These are phyloP conservation scores for Probaryconus sp. DNA, from an alignment of 1,140 invertebrate species.

Conservation along the genomic window DNA sequence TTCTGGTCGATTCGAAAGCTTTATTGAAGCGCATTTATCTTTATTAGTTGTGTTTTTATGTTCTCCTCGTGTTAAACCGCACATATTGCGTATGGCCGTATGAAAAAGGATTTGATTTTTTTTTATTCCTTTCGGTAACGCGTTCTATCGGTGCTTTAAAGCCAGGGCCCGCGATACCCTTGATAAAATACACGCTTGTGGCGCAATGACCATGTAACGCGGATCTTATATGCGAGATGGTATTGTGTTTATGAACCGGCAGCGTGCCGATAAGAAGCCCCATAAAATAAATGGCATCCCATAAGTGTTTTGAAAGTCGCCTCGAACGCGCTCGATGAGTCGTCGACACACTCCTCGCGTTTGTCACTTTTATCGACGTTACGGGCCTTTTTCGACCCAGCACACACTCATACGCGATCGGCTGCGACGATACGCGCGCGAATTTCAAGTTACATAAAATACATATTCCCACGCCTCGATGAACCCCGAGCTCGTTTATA, in stretches of 20 bases:
- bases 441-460: constrained; percentile 54
- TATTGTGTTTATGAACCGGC: constrained; percentile 75
- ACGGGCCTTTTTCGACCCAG: constrained; percentile 18
- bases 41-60: constrained; percentile 30
- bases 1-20: too few relatives aligned
- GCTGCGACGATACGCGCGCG: constrained; percentile 39
- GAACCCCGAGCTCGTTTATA: constrained; percentile 21
- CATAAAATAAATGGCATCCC: constrained; percentile 74
- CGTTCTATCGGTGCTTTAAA: constrained; percentile 40
- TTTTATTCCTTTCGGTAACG: constrained; percentile 21
- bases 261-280: constrained; percentile 73
- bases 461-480: constrained; percentile 40
- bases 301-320: constrained; percentile 70
- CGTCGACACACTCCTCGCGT: constrained; percentile 64
- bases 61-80: constrained; percentile 19
- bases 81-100: constrained; percentile 20
- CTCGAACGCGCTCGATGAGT: constrained; percentile 57
- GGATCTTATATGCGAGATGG: constrained; percentile 54
- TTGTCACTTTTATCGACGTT: constrained; percentile 71
- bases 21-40: constrained; percentile 7
- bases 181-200: constrained; percentile 53
- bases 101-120: constrained; percentile 7
- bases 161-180: constrained; percentile 49
- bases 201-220: constrained; percentile 62
- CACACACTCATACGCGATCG: constrained; percentile 27